These are phyloP conservation scores for Oryzaephilus surinamensis DNA, from an alignment of 1,140 invertebrate genomes.

Conservation along the genomic window DNA sequence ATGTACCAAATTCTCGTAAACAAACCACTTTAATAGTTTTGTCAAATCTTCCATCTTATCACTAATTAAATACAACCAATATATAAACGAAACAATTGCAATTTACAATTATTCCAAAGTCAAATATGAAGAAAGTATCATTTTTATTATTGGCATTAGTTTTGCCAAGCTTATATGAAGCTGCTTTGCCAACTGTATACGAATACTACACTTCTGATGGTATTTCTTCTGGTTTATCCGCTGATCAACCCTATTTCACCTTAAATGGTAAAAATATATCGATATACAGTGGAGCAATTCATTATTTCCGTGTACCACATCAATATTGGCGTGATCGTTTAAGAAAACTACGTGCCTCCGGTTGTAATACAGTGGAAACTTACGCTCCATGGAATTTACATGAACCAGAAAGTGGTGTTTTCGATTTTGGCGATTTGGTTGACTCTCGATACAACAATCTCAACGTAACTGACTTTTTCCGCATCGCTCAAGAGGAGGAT, in stretches of 20 bases:
- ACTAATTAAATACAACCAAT: no score
- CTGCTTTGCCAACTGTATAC: slow-evolving; percentile 19
- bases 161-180: no score
- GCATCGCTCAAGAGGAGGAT: slow-evolving; percentile 65
- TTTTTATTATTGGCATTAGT: slow-evolving; percentile 3
- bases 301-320: slow-evolving; percentile 78
- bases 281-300: slow-evolving; percentile 59
- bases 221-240: slow-evolving; percentile 15
- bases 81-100: no score
- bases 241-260: slow-evolving; percentile 15
- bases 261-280: slow-evolving; percentile 21
- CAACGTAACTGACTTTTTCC: slow-evolving; percentile 54
- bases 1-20: no score
- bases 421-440: slow-evolving; percentile 49
- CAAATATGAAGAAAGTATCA: no score
- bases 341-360: slow-evolving; percentile 60
- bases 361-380: slow-evolving; percentile 82
- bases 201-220: slow-evolving; percentile 22
- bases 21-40: no score
- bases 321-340: slow-evolving; percentile 45
- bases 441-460: slow-evolving; percentile 56
- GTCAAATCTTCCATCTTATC: no score
- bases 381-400: slow-evolving; percentile 91
- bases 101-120: no score
- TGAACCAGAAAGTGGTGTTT: slow-evolving; percentile 45